These are phyloP conservation scores for Pogonocichla stellata DNA, from an alignment of 2,113 vertebrate genomes.

Conservation along the genomic window DNA sequence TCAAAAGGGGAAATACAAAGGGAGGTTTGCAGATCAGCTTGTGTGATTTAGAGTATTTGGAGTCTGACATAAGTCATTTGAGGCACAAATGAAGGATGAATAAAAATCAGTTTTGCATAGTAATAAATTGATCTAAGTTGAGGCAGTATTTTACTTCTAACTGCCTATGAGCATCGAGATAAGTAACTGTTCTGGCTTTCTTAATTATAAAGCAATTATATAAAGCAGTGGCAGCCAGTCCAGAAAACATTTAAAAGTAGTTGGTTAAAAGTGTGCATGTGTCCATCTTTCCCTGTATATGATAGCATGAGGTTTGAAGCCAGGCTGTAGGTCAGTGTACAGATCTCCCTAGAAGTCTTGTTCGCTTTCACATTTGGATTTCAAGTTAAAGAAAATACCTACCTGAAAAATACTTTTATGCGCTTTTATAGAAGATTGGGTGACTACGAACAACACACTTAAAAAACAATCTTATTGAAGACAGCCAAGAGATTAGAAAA, in stretches of 20 bases:
- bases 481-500: background rate
- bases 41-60: background rate
- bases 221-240: background rate
- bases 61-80: background rate
- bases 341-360: background rate
- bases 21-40: conserved; percentile 16
- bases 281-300: background rate
- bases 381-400: background rate
- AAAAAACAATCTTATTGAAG: background rate
- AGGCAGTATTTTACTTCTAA: background rate
- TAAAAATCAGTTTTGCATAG: background rate
- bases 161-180: background rate
- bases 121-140: background rate
- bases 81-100: background rate
- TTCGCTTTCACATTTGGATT: background rate
- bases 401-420: background rate
- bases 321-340: background rate
- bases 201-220: conserved; percentile 18
- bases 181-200: conserved; percentile 1
- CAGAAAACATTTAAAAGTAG: background rate
- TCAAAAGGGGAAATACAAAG: background rate
- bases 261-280: background rate
- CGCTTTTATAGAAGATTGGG: background rate
- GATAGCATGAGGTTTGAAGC: background rate
- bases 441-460: accelerated